Percentiles rank a stretch among this genome's conserved stretches.
These are phyloP conservation scores for Troides aeacus DNA, from an alignment of 2,888 invertebrate species.

Conservation along the genomic window DNA sequence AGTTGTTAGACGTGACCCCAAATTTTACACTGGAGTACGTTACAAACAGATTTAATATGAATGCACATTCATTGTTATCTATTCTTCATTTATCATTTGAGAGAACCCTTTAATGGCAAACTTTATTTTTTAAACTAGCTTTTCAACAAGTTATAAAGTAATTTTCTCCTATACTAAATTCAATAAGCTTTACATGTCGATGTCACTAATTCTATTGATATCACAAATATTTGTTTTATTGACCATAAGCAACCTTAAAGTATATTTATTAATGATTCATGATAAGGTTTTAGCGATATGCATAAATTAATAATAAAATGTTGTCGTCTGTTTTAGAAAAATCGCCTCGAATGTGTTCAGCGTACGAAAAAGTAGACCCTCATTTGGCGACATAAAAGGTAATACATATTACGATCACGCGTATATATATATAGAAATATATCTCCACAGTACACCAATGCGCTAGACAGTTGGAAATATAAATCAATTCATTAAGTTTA, in stretches of 20 bases:
- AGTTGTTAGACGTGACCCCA: slow-evolving; percentile 4
- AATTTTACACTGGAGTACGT: slow-evolving; percentile 27
- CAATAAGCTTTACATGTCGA: no score
- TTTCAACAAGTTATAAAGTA: no score
- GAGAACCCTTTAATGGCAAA: no score
- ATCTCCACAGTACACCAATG: neutral
- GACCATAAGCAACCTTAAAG: no score
- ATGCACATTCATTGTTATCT: neutral
- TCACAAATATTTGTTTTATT: no score
- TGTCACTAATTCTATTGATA: no score
- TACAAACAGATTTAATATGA: slow-evolving; percentile 20
- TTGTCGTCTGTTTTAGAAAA: neutral
- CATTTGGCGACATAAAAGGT: neutral
- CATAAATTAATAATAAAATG: neutral
- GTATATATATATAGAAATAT: neutral
- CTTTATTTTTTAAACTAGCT: no score
- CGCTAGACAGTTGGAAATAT: slow-evolving; percentile 29
- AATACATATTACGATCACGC: neutral
- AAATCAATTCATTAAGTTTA: slow-evolving; percentile 44
- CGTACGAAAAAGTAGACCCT: neutral
- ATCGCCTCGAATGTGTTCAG: neutral
- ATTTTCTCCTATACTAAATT: no score
- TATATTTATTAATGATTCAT: no score
- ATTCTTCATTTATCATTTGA: neutral
- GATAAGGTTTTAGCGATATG: neutral